A percentile compares a stretch with the other conserved stretches of the same genome.
phyloP scores from a whole-genome alignment of 2,797 vertebrate genomes.

The Erethizon dorsatum region DNA sequence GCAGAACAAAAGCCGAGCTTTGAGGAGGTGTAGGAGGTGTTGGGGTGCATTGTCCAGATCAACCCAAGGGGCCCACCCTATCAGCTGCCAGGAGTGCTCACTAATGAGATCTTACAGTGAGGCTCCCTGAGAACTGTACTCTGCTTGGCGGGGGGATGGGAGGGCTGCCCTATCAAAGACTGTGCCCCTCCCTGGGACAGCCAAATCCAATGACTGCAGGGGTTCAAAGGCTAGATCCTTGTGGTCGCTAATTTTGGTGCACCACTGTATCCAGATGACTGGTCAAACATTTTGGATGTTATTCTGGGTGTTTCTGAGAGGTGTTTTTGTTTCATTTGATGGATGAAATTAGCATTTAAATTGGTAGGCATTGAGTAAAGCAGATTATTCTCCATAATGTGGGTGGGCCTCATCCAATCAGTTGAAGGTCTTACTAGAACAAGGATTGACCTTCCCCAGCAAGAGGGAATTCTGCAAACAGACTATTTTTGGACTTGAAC shows the following conservation, averaged over 20 bases:
- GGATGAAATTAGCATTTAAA: not conserved
- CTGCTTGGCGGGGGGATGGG: not conserved
- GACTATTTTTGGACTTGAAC: not conserved
- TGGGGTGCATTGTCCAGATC: not conserved
- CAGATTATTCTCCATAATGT: not conserved
- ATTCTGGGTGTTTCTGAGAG: not conserved
- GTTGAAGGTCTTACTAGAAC: not conserved
- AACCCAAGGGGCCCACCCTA: not conserved
- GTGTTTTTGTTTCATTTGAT: not conserved
- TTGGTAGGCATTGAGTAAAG: not conserved
- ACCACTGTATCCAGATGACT: not conserved
- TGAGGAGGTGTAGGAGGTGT: not conserved
- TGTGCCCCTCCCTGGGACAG: not conserved
- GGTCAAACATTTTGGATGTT: not conserved
- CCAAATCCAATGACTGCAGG: not conserved
- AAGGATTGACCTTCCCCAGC: not conserved
- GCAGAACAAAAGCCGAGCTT: not conserved
- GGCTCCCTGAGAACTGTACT: not conserved
- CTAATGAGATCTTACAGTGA: not conserved
- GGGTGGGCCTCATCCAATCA: not conserved
- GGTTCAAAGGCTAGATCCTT: not conserved
- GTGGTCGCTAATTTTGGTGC: not conserved
- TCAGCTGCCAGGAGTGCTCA: not conserved
- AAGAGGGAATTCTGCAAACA: not conserved
- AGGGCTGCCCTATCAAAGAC: not conserved